Base-by-base conservation (phyloP, 2,113 vertebrate species). In the Tautogolabrus adspersus region DNA sequence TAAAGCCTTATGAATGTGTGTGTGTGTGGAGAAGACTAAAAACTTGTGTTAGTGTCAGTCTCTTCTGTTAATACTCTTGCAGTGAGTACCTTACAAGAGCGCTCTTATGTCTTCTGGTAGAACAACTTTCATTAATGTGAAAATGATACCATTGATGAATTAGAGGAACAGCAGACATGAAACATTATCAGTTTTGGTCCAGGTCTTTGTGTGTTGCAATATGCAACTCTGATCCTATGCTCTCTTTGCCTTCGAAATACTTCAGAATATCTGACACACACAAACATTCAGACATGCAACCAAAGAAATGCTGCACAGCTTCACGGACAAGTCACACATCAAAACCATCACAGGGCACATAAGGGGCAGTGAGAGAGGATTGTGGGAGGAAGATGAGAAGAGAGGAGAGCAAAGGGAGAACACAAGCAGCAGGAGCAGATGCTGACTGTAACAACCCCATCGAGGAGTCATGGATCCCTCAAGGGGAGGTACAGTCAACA, bases 311-410 rank as follows among this genome's bases (percentile, higher is more conserved):
- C 57, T 59, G 16, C 47, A 61, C 62, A 0, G 21, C 66, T 70
- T 12, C 65, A 7, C 37, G 19, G 54, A 44, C n/a, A 19, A 38
- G 26, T 22, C 60, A 49, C 37, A 86, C 61, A 67, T 83, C 60
- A 80, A 70, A 70, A 64, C 38, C 1, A 21, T 10, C 66, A 52
- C 58, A 68, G 66, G 63, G 59, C 18, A 6, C 26, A 40, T 40
- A 52, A 34, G 58, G 51, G 15, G 54, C 59, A n/a, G 83, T 18
- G 67, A 56, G 47, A 61, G 56, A 30, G 74, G 40, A 60, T 54
- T 72, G 79, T 66, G 75, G 71, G 46, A 76, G 42, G 60, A 60
- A 7, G 19, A 56, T 16, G 47, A 58, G 77, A 44, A 62, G 23
- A 49, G 64, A 38, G 37, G 30, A 65, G 52, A 58, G 42, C 19